phyloP scores from a whole-genome alignment of 2,888 invertebrate genomes.

The Andrena camellia region DNA sequence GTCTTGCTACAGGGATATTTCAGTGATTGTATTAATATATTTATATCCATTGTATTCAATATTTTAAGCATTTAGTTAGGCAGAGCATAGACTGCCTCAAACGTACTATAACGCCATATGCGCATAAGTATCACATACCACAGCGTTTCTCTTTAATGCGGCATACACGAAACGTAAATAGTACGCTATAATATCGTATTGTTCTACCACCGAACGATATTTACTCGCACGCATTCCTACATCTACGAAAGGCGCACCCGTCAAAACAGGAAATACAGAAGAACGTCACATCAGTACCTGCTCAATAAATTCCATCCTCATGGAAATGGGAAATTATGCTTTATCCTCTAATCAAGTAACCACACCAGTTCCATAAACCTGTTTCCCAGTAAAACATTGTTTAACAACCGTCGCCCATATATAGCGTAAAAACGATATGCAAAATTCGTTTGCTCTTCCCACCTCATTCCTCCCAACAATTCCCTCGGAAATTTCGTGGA shows the following conservation, averaged over 20 bases:
- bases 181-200: not conserved
- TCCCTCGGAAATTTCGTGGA: not conserved
- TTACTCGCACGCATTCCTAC: not conserved
- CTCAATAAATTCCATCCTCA: not conserved
- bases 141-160: not conserved
- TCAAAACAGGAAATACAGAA: conserved; percentile 19
- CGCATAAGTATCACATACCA: not conserved
- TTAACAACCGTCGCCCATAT: not conserved
- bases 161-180: not conserved
- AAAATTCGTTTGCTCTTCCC: not conserved
- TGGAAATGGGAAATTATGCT: not conserved
- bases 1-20: not conserved
- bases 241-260: conserved; percentile 1
- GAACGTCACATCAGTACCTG: not conserved
- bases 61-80: too few relatives aligned
- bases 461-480: not conserved
- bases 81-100: too few relatives aligned
- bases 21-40: not conserved
- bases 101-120: too few relatives aligned
- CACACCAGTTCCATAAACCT: not conserved
- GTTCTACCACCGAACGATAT: not conserved
- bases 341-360: not conserved
- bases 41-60: not conserved
- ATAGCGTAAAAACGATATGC: not conserved
- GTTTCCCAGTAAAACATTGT: not conserved